phyloP scores from a whole-genome alignment of 2,797 vertebrate species.

The Falco novaeseelandiae region DNA sequence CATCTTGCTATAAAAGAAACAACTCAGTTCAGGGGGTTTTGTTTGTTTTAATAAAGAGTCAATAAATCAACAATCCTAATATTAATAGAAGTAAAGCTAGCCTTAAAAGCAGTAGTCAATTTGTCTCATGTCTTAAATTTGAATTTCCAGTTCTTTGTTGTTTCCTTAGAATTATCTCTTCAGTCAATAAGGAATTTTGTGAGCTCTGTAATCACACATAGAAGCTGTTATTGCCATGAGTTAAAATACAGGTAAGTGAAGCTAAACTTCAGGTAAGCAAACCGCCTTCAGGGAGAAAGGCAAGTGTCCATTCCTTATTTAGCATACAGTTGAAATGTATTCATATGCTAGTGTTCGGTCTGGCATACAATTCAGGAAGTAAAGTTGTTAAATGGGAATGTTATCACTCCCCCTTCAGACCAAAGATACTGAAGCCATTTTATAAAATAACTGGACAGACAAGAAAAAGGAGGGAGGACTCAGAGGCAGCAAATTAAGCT shows the following conservation, averaged over 20 bases:
- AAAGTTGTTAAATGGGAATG: neutral
- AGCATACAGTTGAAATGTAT: neutral
- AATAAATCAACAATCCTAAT: neutral
- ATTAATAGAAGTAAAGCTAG: neutral
- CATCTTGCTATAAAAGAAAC: neutral
- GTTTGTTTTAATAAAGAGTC: neutral
- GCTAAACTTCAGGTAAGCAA: neutral
- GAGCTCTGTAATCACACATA: neutral
- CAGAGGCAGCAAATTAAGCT: neutral
- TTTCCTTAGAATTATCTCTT: neutral
- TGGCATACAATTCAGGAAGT: neutral
- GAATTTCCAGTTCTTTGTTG: neutral
- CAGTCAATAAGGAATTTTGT: neutral
- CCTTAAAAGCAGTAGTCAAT: neutral
- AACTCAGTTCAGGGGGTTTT: neutral
- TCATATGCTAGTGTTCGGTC: neutral
- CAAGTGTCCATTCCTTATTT: neutral
- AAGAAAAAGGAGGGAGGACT: neutral
- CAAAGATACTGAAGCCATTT: neutral
- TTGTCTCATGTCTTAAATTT: neutral
- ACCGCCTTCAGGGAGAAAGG: neutral
- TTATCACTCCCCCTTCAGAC: neutral
- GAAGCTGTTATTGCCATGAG: neutral
- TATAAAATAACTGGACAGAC: neutral
- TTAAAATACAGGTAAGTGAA: neutral